Conservation (phyloP, 1,140 invertebrate species). For the Odontomachus brunneus region DNA sequence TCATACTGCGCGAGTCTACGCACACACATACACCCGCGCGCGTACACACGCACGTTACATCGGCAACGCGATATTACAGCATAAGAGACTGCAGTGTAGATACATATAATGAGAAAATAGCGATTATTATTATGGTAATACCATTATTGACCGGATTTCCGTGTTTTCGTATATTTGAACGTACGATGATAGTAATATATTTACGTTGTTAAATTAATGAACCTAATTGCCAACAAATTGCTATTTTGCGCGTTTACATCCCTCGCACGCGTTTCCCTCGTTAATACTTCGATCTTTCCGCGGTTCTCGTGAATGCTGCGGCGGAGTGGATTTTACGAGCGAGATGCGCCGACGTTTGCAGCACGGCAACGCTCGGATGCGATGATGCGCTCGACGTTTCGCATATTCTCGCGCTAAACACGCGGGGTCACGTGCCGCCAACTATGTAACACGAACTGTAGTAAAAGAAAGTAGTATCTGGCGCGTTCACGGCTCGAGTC, state of each 20-base stretch:
- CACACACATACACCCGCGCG: too few relatives aligned
- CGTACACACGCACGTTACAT: background rate
- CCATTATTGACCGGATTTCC: slow-evolving; percentile 20
- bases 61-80: background rate
- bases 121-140: slow-evolving; percentile 28
- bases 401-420: slow-evolving; percentile 1
- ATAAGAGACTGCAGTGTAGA: background rate
- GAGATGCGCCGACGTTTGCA: too few relatives aligned
- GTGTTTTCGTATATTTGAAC: slow-evolving; percentile 27
- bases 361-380: too few relatives aligned
- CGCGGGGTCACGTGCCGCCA: background rate
- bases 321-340: background rate
- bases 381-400: background rate
- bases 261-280: too few relatives aligned
- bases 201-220: slow-evolving; percentile 23
- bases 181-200: slow-evolving; percentile 5
- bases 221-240: slow-evolving; percentile 15
- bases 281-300: background rate
- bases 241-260: slow-evolving; percentile 9
- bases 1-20: too few relatives aligned
- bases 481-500: slow-evolving; percentile 7
- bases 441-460: slow-evolving; percentile 30
- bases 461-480: slow-evolving; percentile 38
- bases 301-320: background rate
- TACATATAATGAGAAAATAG: slow-evolving; percentile 38